Evolutionary conservation across 2,113 vertebrate genomes (phyloP).

Genomic region (Pachyramphus minor): DNA sequence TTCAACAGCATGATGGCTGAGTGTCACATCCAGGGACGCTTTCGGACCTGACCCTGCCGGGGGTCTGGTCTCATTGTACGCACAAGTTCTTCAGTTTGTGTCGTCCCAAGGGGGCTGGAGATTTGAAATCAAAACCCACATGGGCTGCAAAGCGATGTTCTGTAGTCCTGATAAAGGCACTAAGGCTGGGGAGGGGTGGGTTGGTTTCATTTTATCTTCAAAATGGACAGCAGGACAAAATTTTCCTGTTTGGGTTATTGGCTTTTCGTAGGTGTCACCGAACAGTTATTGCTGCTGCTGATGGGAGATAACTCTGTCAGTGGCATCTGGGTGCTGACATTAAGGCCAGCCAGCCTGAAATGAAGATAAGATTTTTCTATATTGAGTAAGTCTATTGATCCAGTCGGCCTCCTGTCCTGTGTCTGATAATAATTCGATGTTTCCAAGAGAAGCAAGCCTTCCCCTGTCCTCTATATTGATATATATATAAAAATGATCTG

Average conservation of each 20-base stretch:
- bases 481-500: not conserved
- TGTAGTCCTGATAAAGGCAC: not conserved
- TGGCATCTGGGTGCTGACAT: slow-evolving; percentile 54
- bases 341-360: not conserved
- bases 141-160: not conserved
- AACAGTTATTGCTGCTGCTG: not conserved
- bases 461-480: not conserved
- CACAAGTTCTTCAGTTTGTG: not conserved
- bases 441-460: not conserved
- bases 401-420: slow-evolving; percentile 15
- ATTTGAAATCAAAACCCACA: not conserved
- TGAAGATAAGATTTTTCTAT: slow-evolving; percentile 47
- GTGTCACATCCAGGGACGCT: not conserved
- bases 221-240: not conserved
- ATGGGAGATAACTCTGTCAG: slow-evolving; percentile 39
- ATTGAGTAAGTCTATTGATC: slow-evolving; percentile 57
- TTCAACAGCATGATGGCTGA: slow-evolving; percentile 9
- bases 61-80: not conserved
- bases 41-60: not conserved
- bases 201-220: not conserved
- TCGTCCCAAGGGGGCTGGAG: not conserved
- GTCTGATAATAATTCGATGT: slow-evolving; percentile 1
- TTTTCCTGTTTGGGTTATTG: not conserved
- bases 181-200: accelerated
- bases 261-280: not conserved